Evolutionary conservation across 2,797 vertebrate species (phyloP), one percentile per base, ranked within the genome.

Genomic region (Oceanodroma leucorhoa): DNA sequence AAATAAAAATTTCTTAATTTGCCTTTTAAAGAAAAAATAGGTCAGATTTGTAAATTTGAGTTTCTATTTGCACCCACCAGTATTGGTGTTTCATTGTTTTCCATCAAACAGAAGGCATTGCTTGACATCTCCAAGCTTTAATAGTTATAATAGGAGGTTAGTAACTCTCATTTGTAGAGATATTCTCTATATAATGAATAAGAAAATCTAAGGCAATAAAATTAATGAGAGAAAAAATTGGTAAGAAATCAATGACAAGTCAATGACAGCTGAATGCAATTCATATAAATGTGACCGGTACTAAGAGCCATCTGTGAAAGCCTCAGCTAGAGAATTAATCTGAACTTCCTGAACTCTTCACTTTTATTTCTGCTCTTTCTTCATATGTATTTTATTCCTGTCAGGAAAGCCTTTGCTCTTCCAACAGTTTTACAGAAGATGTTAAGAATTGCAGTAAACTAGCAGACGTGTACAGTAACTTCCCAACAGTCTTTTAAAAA

Each of bases 351-450:
- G 83, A 96, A 93, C 94, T 90, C 67, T 64, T 92, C 61, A 9
- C 54, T 96, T 97, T 91, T 72, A 92, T 96, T 97, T 95, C 70
- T 89, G 30, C 27, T 95, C 73, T 87, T 86, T 81, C 77, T 92
- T 96, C 72, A 48, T 67, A 53, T 76, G 65, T 83, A 81, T 94
- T 88, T 94, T 94, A 69, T 88, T 86, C 83, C 88, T 92, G 88
- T 95, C 93, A 94, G 88, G 83, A 80, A 97, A 96, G 34, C 51
- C 89, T 96, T 97, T 96, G 62, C 80, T 96, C 76, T 95, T 95
- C 69, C 85, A 95, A 46, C 64, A 85, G 57, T 45, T 96, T 95
- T 94, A 93, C 85, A 91, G 83, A 87, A 93, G 78, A 96, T 91
- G 57, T 89, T 88, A 91, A 89, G 89, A 93, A 66, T 57, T 90